Conservation (phyloP, 1,140 invertebrate species). For the Habropoda laboriosa region DNA sequence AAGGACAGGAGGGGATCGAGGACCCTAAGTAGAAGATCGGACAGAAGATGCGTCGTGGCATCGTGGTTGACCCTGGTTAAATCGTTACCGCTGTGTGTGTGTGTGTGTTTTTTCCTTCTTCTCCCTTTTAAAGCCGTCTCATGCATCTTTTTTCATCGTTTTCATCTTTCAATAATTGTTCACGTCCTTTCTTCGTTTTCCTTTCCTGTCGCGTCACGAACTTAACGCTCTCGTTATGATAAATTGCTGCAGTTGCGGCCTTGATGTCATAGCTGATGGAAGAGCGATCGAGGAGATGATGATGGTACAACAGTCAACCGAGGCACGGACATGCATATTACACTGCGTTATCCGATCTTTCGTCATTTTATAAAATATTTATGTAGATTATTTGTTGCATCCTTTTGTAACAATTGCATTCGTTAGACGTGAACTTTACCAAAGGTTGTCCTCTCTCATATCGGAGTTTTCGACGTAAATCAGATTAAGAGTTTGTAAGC, state of each 20-base stretch:
- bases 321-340: constrained; percentile 14
- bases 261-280: constrained; percentile 59
- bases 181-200: background rate
- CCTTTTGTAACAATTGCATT: background rate
- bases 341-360: background rate
- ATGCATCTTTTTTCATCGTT: background rate
- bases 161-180: too few species aligned
- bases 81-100: constrained; percentile 8
- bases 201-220: constrained; percentile 2
- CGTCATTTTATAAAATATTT: constrained; percentile 31
- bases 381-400: constrained; percentile 13
- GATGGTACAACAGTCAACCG: constrained; percentile 25
- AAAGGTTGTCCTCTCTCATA: background rate
- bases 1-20: constrained; percentile 37
- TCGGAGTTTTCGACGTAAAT: too few species aligned
- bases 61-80: constrained; percentile 66
- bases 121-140: too few species aligned
- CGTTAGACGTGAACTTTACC: constrained; percentile 11
- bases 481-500: too few species aligned
- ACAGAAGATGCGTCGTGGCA: constrained; percentile 32
- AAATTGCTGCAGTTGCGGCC: constrained; percentile 49
- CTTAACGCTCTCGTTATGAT: constrained; percentile 42
- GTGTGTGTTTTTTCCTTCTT: constrained; percentile 13
- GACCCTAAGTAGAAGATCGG: constrained; percentile 11
- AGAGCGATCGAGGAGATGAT: constrained; percentile 38